phyloP scores from a whole-genome alignment of 30 jellyfish, hydroid and myxozoan genomes.

The Hydractinia symbiolongicarpus region DNA sequence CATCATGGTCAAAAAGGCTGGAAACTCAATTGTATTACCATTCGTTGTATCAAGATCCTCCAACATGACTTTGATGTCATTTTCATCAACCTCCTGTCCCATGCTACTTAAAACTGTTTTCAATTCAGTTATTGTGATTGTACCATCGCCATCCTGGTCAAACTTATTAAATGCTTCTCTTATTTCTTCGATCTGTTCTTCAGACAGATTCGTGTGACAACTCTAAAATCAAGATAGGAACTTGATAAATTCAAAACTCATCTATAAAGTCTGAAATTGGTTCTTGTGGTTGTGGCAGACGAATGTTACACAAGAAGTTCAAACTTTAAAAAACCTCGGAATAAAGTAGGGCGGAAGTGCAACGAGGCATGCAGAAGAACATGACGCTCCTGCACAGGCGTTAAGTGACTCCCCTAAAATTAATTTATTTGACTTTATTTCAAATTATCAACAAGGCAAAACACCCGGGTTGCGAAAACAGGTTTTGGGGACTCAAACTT shows the following conservation, averaged over 20 bases:
- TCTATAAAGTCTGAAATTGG: not conserved
- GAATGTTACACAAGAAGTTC: too few relatives aligned
- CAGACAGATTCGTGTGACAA: conserved; percentile 23
- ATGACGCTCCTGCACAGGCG: too few relatives aligned
- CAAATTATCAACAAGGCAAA: too few relatives aligned
- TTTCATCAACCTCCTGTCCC: conserved; percentile 70
- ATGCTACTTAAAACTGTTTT: conserved; percentile 61
- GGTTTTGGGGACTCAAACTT: too few relatives aligned
- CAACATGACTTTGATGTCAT: conserved; percentile 65
- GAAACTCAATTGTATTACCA: conserved; percentile 3
- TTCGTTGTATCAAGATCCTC: conserved; percentile 53
- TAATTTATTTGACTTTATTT: too few relatives aligned
- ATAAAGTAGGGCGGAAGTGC: too few relatives aligned
- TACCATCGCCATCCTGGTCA: conserved; percentile 87
- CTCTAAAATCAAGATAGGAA: conserved; percentile 5
- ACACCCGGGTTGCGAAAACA: too few relatives aligned
- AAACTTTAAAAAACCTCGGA: too few relatives aligned
- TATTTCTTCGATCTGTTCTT: conserved; percentile 34
- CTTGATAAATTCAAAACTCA: not conserved
- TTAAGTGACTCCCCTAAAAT: too few relatives aligned
- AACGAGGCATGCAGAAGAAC: too few relatives aligned
- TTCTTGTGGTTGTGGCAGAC: too few relatives aligned
- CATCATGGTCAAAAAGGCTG: conserved; percentile 11
- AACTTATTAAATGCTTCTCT: conserved; percentile 68
- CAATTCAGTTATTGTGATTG: conserved; percentile 61